Base-by-base conservation (phyloP, 2,888 invertebrate genomes). In the Watsonalla binaria region DNA sequence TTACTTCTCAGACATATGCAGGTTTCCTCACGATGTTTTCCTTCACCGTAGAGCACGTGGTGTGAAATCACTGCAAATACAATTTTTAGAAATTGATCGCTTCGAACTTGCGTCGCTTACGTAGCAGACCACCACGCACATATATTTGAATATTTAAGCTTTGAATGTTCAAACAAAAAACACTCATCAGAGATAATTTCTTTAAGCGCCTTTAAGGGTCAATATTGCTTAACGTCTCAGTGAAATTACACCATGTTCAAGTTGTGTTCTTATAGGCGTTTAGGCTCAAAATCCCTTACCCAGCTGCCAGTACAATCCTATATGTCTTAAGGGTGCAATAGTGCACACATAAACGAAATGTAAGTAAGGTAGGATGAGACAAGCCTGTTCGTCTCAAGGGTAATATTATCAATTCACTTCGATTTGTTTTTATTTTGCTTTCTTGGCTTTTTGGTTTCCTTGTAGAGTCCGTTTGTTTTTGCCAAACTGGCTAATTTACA, bases 231-330 rank as follows among this genome's bases (percentile, higher is more conserved):
- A 24, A 24, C 24, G 4, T 24, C 24, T 4, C 24, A 24, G 24
- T 24, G 24, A 24, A 24, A 24, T 24, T 24, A 24, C 24, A 24
- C 24, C 24, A 24, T 24, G 24, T 24, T 24, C 42, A 11, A 11
- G 9, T 5, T 0, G 9, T 6, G 11, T 5, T 42, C 11, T 42
- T 54, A 62, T 62, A 57, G 53, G 45, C 14, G 53, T 61, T 67
- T 63, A 58, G 51, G 51, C 47, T 37, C 45, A 55, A 54, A 62
- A 70, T 65, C 67, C 65, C 74, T 61, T 62, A 65, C 58, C 54
- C 57, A 47, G 62, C 65, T 56, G 57, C 53, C 59, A 45, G 53
- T 60, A 54, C 57, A 64, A 69, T 67, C 59, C 62, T 60, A 68
- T 56, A 47, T 61, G 58, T 58, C 62, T 66, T 55, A 59, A 47